These are phyloP conservation scores for Hyperoplus lanceolatus DNA, from an alignment of 2,797 vertebrate species.

Conservation along the genomic window DNA sequence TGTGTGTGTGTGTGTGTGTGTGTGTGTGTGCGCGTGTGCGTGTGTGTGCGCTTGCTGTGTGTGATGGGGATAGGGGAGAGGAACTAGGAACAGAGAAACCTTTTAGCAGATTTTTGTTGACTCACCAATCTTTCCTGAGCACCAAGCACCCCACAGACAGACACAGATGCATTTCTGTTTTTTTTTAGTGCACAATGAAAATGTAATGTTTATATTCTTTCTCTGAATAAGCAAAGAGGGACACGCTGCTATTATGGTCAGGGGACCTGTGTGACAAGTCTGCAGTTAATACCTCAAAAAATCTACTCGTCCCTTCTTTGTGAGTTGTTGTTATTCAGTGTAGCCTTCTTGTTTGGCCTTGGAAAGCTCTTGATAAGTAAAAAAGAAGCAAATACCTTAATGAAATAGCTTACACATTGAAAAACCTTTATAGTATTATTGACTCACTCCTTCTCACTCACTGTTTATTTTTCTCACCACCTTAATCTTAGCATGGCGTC, in stretches of 20 bases:
- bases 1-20: neutral
- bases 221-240: slow-evolving; percentile 18
- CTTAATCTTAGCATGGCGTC: neutral
- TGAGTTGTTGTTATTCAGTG: slow-evolving; percentile 5
- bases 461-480: neutral
- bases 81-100: slow-evolving; percentile 57
- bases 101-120: slow-evolving; percentile 70
- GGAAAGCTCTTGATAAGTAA: neutral
- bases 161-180: slow-evolving; percentile 65
- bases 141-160: slow-evolving; percentile 32
- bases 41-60: neutral
- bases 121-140: slow-evolving; percentile 62
- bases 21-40: slow-evolving; percentile 8
- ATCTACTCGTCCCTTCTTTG: slow-evolving; percentile 10
- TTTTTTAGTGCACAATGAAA: slow-evolving; percentile 66
- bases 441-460: neutral
- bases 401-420: neutral
- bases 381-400: neutral
- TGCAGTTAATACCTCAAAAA: slow-evolving; percentile 39
- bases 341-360: neutral
- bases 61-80: neutral
- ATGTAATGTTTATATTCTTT: slow-evolving; percentile 65
- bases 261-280: slow-evolving; percentile 31
- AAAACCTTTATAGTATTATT: neutral
- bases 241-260: slow-evolving; percentile 33